Percentiles rank a stretch among this genome's conserved stretches.
phyloP scores from a whole-genome alignment of 2,113 vertebrate genomes.

The Nanorana parkeri region DNA sequence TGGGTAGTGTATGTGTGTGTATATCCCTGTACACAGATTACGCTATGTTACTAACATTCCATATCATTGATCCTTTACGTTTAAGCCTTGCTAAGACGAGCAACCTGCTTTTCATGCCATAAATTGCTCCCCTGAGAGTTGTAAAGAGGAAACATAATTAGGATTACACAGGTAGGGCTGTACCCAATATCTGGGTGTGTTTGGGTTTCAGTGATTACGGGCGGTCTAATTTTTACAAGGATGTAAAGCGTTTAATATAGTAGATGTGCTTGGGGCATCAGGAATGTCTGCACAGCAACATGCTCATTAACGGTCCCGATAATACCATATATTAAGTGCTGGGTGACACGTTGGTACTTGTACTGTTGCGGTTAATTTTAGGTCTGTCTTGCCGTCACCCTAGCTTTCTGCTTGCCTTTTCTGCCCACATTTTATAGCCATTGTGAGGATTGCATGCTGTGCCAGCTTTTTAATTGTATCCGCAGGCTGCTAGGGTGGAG shows the following conservation, averaged over 20 bases:
- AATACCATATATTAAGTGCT: not conserved
- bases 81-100: not conserved
- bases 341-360: too few relatives aligned
- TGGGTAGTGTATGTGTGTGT: not conserved
- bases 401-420: not conserved
- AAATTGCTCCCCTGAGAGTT: not conserved
- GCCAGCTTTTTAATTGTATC: constrained; percentile 13
- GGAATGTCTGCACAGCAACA: not conserved
- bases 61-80: not conserved
- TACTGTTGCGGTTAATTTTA: not conserved
- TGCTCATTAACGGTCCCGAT: not conserved
- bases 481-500: constrained; percentile 40
- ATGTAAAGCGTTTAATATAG: not conserved
- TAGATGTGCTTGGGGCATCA: not conserved
- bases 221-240: not conserved
- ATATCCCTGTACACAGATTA: too few relatives aligned
- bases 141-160: not conserved
- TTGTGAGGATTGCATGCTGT: constrained; percentile 1
- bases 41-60: not conserved
- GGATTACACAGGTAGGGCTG: not conserved
- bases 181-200: not conserved
- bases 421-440: constrained; percentile 30
- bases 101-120: not conserved
- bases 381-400: not conserved
- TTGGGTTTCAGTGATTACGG: not conserved